Percentiles rank a stretch among this genome's conserved stretches.
Conservation (phyloP, 1,140 invertebrate genomes). For the Linepithema humile region DNA sequence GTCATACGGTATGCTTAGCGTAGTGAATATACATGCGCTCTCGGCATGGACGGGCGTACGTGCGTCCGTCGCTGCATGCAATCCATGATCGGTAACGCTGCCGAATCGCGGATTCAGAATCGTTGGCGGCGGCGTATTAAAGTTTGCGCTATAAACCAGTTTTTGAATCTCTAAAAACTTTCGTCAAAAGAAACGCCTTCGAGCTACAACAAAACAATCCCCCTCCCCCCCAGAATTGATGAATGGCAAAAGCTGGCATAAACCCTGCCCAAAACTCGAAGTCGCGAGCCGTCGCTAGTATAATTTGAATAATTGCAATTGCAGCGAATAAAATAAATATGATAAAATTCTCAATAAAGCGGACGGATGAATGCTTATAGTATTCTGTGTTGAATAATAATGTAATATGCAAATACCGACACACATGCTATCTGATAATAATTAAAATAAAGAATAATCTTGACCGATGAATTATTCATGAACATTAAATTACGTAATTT, state of each 20-base stretch:
- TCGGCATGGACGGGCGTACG: neutral
- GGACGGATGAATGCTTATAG: neutral
- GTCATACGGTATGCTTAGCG: slow-evolving; percentile 7
- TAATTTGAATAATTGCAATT: neutral
- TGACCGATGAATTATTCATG: neutral
- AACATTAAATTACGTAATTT: slow-evolving; percentile 20
- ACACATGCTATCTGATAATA: neutral
- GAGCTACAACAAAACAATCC: slow-evolving; percentile 4
- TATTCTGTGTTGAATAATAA: neutral
- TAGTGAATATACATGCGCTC: neutral
- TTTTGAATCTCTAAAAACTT: slow-evolving; percentile 7
- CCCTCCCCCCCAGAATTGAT: too few species aligned
- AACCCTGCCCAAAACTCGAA: neutral
- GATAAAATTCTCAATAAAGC: neutral
- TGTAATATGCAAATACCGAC: neutral
- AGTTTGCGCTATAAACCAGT: slow-evolving; percentile 24
- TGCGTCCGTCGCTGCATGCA: neutral
- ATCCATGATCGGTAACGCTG: slow-evolving; percentile 27
- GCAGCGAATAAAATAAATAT: neutral
- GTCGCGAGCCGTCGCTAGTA: too few species aligned
- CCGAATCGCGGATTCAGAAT: slow-evolving; percentile 16
- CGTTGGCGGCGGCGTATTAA: slow-evolving; percentile 15
- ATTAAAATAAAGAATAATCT: slow-evolving; percentile 12
- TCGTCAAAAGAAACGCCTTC: slow-evolving; percentile 1
- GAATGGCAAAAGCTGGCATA: neutral